A percentile compares a stretch with the other conserved stretches of the same genome.
phyloP scores from a whole-genome alignment of 2,888 invertebrate species.

The Pollenia angustigena region DNA sequence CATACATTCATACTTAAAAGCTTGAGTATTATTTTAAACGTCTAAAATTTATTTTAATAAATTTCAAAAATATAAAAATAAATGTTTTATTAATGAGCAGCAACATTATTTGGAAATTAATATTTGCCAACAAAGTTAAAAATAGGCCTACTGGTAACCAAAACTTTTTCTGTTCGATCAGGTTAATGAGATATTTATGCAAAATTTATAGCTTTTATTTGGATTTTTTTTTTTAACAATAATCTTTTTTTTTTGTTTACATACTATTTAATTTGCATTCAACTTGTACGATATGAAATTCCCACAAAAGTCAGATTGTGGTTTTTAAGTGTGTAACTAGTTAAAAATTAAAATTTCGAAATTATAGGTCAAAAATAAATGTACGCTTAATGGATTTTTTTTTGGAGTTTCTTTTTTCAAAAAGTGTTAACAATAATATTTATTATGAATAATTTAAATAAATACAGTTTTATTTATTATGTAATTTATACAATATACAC shows the following conservation, averaged over 20 bases:
- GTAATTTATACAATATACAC: constrained; percentile 13
- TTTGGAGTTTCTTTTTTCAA: constrained; percentile 29
- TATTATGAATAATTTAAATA: constrained; percentile 5
- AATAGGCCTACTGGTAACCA: constrained; percentile 35
- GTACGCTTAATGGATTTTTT: constrained; percentile 12
- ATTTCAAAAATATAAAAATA: not conserved
- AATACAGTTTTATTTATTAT: constrained; percentile 27
- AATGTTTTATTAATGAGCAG: constrained; percentile 60
- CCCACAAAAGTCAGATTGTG: constrained; percentile 40
- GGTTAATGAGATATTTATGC: constrained; percentile 45
- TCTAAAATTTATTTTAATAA: not conserved
- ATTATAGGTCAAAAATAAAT: constrained; percentile 54
- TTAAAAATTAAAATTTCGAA: constrained; percentile 30
- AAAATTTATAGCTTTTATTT: constrained; percentile 17
- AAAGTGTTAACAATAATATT: constrained; percentile 16
- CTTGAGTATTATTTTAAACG: not conserved
- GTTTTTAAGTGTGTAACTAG: not conserved
- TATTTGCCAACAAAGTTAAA: constrained; percentile 23
- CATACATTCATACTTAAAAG: not conserved
- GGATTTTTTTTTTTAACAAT: not conserved
- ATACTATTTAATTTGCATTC: constrained; percentile 46
- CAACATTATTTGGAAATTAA: constrained; percentile 26
- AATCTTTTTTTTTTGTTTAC: not conserved
- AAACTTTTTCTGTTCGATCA: constrained; percentile 14
- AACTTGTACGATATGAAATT: constrained; percentile 24